A percentile compares a stretch with the other conserved stretches of the same genome.
Conservation (phyloP, 2,888 invertebrate species). For the Neoitamus cyanurus region DNA sequence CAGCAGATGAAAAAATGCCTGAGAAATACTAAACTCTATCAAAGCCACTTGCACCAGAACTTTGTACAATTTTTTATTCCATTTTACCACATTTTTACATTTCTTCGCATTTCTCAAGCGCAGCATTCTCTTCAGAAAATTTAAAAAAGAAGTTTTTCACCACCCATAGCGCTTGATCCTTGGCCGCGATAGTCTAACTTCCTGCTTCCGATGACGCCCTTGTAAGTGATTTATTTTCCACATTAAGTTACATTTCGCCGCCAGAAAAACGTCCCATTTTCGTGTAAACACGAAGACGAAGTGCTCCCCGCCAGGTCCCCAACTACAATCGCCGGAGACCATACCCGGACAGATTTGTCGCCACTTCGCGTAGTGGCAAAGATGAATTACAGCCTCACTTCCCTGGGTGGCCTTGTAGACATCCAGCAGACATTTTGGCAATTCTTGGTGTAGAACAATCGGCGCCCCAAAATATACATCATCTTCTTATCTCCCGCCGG, state of each 20-base stretch:
- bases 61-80: background rate
- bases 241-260: background rate
- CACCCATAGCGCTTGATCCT: background rate
- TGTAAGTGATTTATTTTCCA: background rate
- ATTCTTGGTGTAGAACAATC: background rate
- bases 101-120: background rate
- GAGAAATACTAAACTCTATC: background rate
- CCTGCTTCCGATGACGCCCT: background rate
- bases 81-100: background rate
- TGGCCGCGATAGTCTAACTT: background rate
- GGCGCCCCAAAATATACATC: slow-evolving; percentile 20
- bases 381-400: background rate
- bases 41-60: background rate
- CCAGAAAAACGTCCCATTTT: background rate
- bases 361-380: slow-evolving; percentile 4
- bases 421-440: background rate
- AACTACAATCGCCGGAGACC: background rate
- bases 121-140: background rate
- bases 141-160: background rate
- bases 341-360: background rate
- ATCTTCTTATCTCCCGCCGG: background rate
- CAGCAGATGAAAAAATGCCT: too few relatives aligned
- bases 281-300: background rate
- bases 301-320: background rate
- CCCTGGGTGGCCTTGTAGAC: background rate